These are phyloP conservation scores for Strix uralensis DNA, from an alignment of 2,113 vertebrate genomes.

Conservation along the genomic window DNA sequence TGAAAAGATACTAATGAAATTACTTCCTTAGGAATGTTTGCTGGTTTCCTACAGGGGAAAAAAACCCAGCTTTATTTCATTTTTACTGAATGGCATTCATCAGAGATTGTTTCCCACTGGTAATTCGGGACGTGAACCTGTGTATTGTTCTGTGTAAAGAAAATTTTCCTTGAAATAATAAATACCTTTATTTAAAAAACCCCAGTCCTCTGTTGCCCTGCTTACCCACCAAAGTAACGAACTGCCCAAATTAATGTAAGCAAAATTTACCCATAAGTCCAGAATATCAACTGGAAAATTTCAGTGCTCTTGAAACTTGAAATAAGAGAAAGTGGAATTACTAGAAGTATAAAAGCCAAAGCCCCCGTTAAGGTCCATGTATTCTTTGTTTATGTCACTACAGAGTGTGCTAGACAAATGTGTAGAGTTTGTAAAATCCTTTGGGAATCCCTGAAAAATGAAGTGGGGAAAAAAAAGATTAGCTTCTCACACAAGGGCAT, in stretches of 20 bases:
- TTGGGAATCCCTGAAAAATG: constrained; percentile 1
- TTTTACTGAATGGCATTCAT: neutral
- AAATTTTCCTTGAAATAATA: neutral
- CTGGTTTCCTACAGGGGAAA: neutral
- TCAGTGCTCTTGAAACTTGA: neutral
- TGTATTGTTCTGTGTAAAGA: neutral
- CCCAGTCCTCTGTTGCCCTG: neutral
- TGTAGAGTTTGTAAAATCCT: neutral
- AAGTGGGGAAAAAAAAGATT: neutral
- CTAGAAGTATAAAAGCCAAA: neutral
- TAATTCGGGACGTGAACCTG: neutral
- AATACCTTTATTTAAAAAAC: neutral
- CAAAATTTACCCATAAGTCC: neutral
- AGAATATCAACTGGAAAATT: neutral
- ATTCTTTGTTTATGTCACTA: neutral
- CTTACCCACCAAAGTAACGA: neutral
- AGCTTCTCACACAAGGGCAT: neutral
- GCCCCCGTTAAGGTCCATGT: neutral
- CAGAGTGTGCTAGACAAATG: neutral
- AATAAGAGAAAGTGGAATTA: neutral
- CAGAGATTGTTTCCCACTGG: neutral
- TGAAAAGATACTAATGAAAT: neutral
- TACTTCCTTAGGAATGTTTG: neutral
- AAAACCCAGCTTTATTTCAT: neutral
- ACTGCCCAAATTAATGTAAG: neutral